Conservation (phyloP, 2,113 vertebrate genomes). For the Todiramphus chloris region DNA sequence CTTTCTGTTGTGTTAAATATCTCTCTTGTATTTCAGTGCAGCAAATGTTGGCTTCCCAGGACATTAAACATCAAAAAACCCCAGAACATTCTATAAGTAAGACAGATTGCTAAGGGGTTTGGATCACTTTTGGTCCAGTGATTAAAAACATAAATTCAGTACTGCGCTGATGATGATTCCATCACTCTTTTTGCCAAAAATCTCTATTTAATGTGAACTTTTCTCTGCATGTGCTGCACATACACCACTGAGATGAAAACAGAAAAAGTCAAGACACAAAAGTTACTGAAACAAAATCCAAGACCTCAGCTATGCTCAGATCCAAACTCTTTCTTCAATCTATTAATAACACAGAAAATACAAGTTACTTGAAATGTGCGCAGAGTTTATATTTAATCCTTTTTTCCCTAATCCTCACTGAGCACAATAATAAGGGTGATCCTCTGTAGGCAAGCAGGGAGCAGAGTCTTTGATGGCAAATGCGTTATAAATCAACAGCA, state of each 20-base stretch:
- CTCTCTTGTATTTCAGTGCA: not conserved
- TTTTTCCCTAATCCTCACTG: not conserved
- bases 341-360: not conserved
- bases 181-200: not conserved
- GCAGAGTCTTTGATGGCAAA: not conserved
- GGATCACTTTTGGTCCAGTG: not conserved
- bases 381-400: not conserved
- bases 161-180: not conserved
- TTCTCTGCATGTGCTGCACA: not conserved
- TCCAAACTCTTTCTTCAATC: not conserved
- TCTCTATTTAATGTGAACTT: not conserved
- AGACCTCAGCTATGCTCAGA: not conserved
- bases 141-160: slow-evolving; percentile 18
- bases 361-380: not conserved
- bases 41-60: not conserved
- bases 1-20: not conserved
- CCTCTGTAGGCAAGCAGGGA: not conserved
- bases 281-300: not conserved
- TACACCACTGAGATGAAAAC: not conserved
- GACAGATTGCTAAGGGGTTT: not conserved
- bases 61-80: not conserved
- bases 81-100: not conserved
- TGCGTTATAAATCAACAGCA: not conserved
- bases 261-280: not conserved
- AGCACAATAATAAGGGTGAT: not conserved